Conservation (phyloP, 2,888 invertebrate species). For the Acleris laterana region DNA sequence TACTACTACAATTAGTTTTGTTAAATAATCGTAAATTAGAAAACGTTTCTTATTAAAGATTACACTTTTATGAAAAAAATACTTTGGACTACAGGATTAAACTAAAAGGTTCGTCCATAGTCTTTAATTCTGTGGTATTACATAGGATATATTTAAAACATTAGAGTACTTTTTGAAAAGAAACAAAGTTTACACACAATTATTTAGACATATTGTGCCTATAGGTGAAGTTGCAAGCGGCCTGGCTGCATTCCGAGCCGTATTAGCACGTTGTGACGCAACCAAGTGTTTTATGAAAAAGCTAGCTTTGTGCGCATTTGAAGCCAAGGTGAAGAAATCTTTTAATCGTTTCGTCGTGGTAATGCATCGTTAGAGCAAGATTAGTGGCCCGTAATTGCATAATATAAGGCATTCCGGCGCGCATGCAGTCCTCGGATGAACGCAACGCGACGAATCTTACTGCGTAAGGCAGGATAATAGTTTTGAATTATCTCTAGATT, state of each 20-base stretch:
- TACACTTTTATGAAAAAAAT: no score
- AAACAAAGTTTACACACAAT: not conserved
- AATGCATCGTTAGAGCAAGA: constrained; percentile 42
- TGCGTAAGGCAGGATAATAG: constrained; percentile 50
- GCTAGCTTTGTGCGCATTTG: constrained; percentile 39
- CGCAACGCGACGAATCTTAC: constrained; percentile 52
- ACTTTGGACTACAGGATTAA: no score
- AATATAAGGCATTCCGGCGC: constrained; percentile 48
- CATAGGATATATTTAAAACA: no score
- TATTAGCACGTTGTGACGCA: constrained; percentile 50
- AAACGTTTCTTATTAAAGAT: no score
- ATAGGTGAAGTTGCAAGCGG: constrained; percentile 44
- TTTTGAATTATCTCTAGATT: constrained; percentile 56
- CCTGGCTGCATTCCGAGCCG: constrained; percentile 53
- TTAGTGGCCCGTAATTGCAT: constrained; percentile 50
- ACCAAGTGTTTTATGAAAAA: constrained; percentile 46
- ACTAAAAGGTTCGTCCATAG: no score
- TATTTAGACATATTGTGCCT: constrained; percentile 10
- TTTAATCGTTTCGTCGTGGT: constrained; percentile 34
- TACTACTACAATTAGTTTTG: no score
- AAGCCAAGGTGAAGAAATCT: constrained; percentile 25
- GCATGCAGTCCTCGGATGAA: constrained; percentile 44
- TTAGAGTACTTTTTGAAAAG: no score
- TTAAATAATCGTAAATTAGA: no score
- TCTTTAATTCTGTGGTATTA: no score